Evolutionary conservation across 2,113 vertebrate species (phyloP).

Genomic region (Daphoenositta chrysoptera): DNA sequence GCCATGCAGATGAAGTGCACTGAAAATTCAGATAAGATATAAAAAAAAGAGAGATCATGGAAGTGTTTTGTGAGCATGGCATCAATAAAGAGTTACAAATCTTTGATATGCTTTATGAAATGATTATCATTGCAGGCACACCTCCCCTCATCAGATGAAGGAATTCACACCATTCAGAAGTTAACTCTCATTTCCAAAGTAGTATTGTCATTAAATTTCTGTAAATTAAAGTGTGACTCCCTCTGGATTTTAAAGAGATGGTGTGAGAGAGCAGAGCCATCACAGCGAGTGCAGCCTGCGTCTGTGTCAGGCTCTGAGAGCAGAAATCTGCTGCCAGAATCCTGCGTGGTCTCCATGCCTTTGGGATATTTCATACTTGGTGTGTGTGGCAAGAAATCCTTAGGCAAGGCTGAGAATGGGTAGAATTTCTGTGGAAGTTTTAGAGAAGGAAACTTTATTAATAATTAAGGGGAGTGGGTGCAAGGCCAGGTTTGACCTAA

Average conservation of each 20-base stretch:
- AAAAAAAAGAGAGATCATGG: background rate
- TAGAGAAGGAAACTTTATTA: background rate
- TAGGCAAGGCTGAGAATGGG: accelerated
- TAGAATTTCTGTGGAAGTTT: background rate
- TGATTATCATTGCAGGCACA: background rate
- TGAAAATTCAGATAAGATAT: background rate
- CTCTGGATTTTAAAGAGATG: background rate
- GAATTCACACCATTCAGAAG: background rate
- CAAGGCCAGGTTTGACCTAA: background rate
- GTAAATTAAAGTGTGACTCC: slow-evolving; percentile 41
- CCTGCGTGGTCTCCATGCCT: accelerated
- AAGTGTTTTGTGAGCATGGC: background rate
- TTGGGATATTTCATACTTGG: background rate
- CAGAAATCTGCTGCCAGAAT: background rate
- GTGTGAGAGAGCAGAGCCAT: background rate
- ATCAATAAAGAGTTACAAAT: background rate
- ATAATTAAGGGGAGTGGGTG: background rate
- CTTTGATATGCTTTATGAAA: background rate
- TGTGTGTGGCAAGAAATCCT: background rate
- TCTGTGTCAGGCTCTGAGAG: background rate
- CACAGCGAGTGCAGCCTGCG: background rate
- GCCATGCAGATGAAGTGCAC: background rate
- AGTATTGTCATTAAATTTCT: slow-evolving; percentile 49
- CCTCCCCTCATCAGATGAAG: background rate
- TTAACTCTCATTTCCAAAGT: slow-evolving; percentile 23